Evolutionary conservation across 2,797 vertebrate species (phyloP).

Genomic region (Propithecus perrieri): DNA sequence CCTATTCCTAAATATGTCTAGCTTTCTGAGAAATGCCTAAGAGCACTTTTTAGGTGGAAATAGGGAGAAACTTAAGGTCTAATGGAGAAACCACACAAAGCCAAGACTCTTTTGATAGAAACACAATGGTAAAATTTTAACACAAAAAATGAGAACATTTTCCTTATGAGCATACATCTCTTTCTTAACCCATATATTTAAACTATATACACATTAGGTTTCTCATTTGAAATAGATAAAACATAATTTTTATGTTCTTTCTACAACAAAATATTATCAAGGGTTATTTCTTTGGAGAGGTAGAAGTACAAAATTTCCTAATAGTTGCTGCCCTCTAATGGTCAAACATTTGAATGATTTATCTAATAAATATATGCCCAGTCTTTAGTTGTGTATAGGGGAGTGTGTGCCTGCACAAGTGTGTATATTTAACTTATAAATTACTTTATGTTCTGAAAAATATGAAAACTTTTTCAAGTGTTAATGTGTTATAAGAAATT

Average conservation of each 20-base stretch:
- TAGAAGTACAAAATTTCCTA: constrained; percentile 54
- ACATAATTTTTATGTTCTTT: not conserved
- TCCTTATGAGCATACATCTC: not conserved
- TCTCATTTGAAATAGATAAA: constrained; percentile 31
- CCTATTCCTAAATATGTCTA: not conserved
- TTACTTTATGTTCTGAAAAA: not conserved
- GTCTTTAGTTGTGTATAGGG: too few relatives aligned
- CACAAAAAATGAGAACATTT: not conserved
- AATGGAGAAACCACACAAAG: not conserved
- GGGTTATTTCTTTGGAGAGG: not conserved
- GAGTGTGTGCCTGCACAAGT: not conserved
- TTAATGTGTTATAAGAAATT: not conserved
- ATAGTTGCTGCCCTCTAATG: constrained; percentile 85
- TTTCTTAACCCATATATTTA: not conserved
- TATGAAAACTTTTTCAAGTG: not conserved
- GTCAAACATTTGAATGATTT: not conserved
- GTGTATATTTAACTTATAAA: not conserved
- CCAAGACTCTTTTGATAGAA: not conserved
- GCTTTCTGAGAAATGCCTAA: not conserved
- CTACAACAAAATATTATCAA: not conserved
- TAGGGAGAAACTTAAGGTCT: not conserved
- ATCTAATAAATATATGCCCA: not conserved
- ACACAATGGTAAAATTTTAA: not conserved
- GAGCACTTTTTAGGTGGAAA: not conserved
- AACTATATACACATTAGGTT: not conserved